A percentile compares a stretch with the other conserved stretches of the same genome.
These are phyloP conservation scores for Scaptomyza parva DNA, from an alignment of 2,888 invertebrate species.

Conservation along the genomic window DNA sequence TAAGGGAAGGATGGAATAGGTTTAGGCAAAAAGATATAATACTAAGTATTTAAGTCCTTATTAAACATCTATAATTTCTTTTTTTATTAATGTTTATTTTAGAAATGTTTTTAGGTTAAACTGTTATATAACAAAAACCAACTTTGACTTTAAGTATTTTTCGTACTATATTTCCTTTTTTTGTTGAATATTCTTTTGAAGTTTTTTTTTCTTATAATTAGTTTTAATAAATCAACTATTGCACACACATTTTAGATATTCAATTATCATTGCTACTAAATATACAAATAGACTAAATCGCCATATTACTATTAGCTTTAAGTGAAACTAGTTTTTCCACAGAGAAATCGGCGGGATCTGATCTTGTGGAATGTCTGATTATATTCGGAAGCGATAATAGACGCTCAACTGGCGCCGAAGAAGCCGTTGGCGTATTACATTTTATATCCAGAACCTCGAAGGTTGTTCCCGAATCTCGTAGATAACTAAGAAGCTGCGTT, in stretches of 20 bases:
- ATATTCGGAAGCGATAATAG: constrained; percentile 14
- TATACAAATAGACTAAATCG: not conserved
- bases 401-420: constrained; percentile 30
- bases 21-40: too few relatives aligned
- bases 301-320: constrained; percentile 33
- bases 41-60: too few relatives aligned
- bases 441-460: constrained; percentile 44
- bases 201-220: too few relatives aligned
- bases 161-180: too few relatives aligned
- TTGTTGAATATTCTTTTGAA: too few relatives aligned
- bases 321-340: constrained; percentile 49
- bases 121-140: too few relatives aligned
- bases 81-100: too few relatives aligned
- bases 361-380: constrained; percentile 6
- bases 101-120: too few relatives aligned
- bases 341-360: constrained; percentile 24
- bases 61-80: too few relatives aligned
- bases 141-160: too few relatives aligned
- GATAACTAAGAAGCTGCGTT: constrained; percentile 35
- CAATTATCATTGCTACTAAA: not conserved
- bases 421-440: constrained; percentile 38
- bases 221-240: too few relatives aligned
- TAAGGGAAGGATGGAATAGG: too few relatives aligned
- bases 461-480: constrained; percentile 32
- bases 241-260: not conserved